phyloP scores from a whole-genome alignment of 2,888 invertebrate genomes.

The Cyclophora punctaria region DNA sequence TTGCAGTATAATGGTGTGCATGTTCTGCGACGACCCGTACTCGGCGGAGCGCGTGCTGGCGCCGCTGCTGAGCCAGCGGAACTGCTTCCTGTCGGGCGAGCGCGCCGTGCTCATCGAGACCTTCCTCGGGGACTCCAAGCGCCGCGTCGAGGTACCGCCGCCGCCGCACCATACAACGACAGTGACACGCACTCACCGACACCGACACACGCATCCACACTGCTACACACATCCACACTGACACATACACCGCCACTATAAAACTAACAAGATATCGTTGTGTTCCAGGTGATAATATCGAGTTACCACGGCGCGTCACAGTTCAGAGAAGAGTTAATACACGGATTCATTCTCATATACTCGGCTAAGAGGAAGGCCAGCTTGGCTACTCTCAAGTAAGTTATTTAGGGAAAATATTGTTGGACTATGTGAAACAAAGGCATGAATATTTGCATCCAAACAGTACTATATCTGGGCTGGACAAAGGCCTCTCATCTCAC shows the following conservation, averaged over 20 bases:
- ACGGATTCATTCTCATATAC: constrained; percentile 96
- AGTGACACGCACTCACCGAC: neutral
- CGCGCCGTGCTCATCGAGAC: constrained; percentile 93
- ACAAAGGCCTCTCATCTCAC: no score
- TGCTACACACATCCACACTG: no score
- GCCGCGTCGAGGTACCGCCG: constrained; percentile 82
- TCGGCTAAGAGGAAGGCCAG: constrained; percentile 97
- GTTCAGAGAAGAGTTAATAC: constrained; percentile 92
- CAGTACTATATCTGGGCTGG: no score
- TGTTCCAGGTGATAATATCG: constrained; percentile 83
- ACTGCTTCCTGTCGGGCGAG: constrained; percentile 89
- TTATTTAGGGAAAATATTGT: constrained; percentile 10
- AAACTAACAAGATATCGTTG: no score
- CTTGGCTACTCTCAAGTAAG: constrained; percentile 90
- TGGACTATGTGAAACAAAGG: no score
- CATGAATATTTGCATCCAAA: no score
- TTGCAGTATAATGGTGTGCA: constrained; percentile 90
- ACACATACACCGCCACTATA: no score
- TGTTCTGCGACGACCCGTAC: constrained; percentile 97
- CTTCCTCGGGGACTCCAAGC: constrained; percentile 91
- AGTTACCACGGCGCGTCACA: constrained; percentile 96
- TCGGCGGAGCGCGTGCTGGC: constrained; percentile 91
- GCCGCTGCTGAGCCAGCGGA: constrained; percentile 90
- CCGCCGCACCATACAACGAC: neutral
- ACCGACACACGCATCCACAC: no score